These are phyloP conservation scores for Campylomormyrus tamandua DNA, from an alignment of 2,113 vertebrate species.

Conservation along the genomic window DNA sequence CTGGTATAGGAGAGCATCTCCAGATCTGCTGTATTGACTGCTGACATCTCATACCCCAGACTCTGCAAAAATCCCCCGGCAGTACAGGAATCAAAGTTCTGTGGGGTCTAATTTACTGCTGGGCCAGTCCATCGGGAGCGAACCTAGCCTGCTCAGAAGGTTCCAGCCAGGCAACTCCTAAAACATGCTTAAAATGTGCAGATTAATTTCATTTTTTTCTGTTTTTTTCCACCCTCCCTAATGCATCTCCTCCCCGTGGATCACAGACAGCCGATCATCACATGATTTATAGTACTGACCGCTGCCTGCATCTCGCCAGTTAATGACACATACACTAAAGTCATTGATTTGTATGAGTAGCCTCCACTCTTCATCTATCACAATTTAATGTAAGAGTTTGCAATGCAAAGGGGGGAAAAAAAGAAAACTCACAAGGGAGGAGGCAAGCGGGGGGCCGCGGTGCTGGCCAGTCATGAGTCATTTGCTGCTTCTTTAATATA, in stretches of 20 bases:
- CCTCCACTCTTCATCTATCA: slow-evolving; percentile 99
- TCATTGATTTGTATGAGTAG: slow-evolving; percentile 99
- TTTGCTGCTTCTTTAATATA: slow-evolving; percentile 85
- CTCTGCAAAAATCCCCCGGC: neutral
- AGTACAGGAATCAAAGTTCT: neutral
- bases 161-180: slow-evolving; percentile 63
- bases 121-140: slow-evolving; percentile 7
- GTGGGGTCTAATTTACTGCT: slow-evolving; percentile 12
- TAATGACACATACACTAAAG: slow-evolving; percentile 99
- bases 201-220: slow-evolving; percentile 78
- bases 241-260: slow-evolving; percentile 84
- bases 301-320: slow-evolving; percentile 96
- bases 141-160: neutral
- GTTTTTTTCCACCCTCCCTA: slow-evolving; percentile 64
- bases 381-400: slow-evolving; percentile 99
- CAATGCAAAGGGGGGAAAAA: slow-evolving; percentile 75
- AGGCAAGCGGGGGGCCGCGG: slow-evolving; percentile 64
- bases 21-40: slow-evolving; percentile 12
- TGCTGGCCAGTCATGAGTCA: slow-evolving; percentile 80
- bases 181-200: slow-evolving; percentile 59
- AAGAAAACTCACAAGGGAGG: slow-evolving; percentile 66
- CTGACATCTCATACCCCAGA: slow-evolving; percentile 14
- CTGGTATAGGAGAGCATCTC: neutral
- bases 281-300: slow-evolving; percentile 99
- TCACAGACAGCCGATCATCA: slow-evolving; percentile 95